Base-by-base conservation (phyloP, 2,888 invertebrate genomes). In the Cryptops parisi region DNA sequence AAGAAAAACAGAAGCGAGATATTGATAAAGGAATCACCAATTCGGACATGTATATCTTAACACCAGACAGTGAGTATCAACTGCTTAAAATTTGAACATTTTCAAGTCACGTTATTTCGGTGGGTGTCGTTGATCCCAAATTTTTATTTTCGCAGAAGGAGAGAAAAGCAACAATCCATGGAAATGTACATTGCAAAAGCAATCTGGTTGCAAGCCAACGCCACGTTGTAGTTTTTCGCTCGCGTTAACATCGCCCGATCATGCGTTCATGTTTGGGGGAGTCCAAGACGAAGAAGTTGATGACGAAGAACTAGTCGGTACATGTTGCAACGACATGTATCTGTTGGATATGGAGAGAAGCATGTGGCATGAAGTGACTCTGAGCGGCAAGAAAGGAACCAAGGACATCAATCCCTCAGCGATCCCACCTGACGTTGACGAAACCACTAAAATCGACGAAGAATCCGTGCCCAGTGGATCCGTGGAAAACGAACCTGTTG, bases 261-360 rank as follows among this genome's bases (percentile, higher is more conserved):
- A 77, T 52, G 84, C 82, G 0, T 84, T 85, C 62, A 77, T 84
- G 55, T 94, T 88, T 67, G 93, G 93, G 0, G 93, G 93, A 1
- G 84, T 91, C 12, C 76, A 78, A 72, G 91, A 91, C 50, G 82
- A 87, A 64, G 67, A 67, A 24, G 83, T 86, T 64, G 80, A 84
- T 50, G 89, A 90, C 51, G 88, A 88, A 63, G 78, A 81, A 55
- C 69, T 91, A 1, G 74, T 76, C 5, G 85, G 89, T 0, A 79
- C 78, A 56, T 88, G 91, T 72, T 84, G 78, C 60, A 84, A 88
- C 63, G 87, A 89, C 47, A 72, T 91, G 6, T 76, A 79, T 56
- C 71, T 77, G 26, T 65, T 94, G 3, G 90, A 93, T 64, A 65
- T 88, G 57, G 81, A 82, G 54, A 77, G 78, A 54, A 73, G 78